phyloP scores from a whole-genome alignment of 1,140 invertebrate genomes.

The Lepidotrigona ventralis region DNA sequence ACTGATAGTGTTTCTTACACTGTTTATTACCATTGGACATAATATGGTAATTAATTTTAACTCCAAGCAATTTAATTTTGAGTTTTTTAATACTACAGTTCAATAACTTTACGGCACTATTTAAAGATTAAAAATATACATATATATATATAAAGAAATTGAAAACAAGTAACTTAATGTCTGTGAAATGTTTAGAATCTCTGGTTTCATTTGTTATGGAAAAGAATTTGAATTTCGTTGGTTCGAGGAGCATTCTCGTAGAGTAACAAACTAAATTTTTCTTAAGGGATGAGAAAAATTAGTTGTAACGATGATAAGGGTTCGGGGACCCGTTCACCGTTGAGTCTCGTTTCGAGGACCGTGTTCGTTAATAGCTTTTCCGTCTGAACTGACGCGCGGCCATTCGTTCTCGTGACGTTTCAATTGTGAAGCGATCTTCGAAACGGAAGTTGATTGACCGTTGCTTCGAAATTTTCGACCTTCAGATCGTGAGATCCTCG shows the following conservation, averaged over 20 bases:
- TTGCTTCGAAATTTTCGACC: constrained; percentile 48
- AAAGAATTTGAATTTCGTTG: background rate
- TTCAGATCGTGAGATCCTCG: constrained; percentile 12
- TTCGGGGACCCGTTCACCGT: background rate
- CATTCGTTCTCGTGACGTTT: constrained; percentile 69
- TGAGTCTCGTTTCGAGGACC: constrained; percentile 4
- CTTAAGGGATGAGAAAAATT: background rate
- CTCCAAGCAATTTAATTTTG: too few relatives aligned
- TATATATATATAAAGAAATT: too few relatives aligned
- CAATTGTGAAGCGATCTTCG: constrained; percentile 62
- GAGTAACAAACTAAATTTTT: background rate
- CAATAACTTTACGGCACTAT: too few relatives aligned
- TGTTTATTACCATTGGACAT: too few relatives aligned
- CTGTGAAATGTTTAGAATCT: too few relatives aligned
- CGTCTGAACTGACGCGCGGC: constrained; percentile 61
- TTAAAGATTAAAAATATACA: too few relatives aligned
- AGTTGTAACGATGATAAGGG: background rate
- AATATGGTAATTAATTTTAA: too few relatives aligned
- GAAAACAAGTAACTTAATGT: too few relatives aligned
- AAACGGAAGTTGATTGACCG: constrained; percentile 66
- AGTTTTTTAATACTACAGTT: too few relatives aligned
- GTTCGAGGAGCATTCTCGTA: too few relatives aligned
- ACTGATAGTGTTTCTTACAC: too few relatives aligned
- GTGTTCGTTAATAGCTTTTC: constrained; percentile 56
- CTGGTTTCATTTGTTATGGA: too few relatives aligned